Evolutionary conservation across 1,140 invertebrate genomes (phyloP).

Genomic region (Sitodiplosis mosellana): DNA sequence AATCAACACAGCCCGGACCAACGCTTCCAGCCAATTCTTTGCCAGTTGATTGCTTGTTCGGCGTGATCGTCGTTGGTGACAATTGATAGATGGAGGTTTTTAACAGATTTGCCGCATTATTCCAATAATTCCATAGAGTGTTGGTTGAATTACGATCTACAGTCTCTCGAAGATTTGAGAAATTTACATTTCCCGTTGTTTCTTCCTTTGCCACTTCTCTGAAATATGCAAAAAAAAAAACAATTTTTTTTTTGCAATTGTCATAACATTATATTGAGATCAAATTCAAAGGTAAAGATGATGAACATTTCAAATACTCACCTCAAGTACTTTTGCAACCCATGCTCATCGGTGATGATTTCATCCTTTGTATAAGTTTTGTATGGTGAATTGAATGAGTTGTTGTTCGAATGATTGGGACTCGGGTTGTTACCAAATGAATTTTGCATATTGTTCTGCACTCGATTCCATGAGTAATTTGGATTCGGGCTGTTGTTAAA

Average conservation of each 20-base stretch:
- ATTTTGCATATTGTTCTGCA: conserved; percentile 9
- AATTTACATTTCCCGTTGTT: conserved; percentile 12
- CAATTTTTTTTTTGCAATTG: conserved; percentile 11
- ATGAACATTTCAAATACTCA: conserved; percentile 4
- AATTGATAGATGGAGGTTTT: conserved; percentile 21
- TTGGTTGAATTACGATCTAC: conserved; percentile 11
- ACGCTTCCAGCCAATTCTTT: conserved; percentile 16
- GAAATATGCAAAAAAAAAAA: conserved; percentile 6
- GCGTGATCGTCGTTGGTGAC: conserved; percentile 11
- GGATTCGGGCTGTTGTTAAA: conserved; percentile 11
- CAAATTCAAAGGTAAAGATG: neutral
- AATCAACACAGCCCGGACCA: conserved; percentile 12
- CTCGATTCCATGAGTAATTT: conserved; percentile 11
- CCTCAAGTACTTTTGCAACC: conserved; percentile 25
- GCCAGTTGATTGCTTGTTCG: conserved; percentile 13
- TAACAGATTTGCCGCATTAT: conserved; percentile 18
- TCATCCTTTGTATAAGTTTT: conserved; percentile 18
- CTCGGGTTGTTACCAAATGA: conserved; percentile 13
- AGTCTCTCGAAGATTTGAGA: conserved; percentile 10
- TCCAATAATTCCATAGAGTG: conserved; percentile 24
- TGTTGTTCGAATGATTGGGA: conserved; percentile 12
- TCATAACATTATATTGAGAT: conserved; percentile 5
- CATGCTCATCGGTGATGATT: conserved; percentile 27
- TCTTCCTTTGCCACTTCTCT: conserved; percentile 12
- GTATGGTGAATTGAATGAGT: conserved; percentile 17